Evolutionary conservation across 2,113 vertebrate genomes (phyloP).

Genomic region (Cyprinus carpio): DNA sequence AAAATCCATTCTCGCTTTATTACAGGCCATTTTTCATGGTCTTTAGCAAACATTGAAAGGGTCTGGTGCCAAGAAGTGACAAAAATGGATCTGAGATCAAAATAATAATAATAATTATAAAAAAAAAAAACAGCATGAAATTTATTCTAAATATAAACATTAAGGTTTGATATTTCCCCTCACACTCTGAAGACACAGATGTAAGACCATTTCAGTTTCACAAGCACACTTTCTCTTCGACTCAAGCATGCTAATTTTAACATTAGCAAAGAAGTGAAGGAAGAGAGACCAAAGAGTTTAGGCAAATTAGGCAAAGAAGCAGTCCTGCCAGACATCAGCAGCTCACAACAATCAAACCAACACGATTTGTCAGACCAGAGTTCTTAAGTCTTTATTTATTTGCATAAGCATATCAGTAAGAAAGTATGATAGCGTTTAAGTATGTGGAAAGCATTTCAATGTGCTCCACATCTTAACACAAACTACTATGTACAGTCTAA

Average conservation of each 20-base stretch:
- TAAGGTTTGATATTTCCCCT: background rate
- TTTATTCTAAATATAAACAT: conserved; percentile 20
- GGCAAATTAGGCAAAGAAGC: background rate
- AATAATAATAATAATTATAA: too few species aligned
- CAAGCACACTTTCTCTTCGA: conserved; percentile 18
- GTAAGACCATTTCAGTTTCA: conserved; percentile 39
- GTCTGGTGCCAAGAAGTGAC: background rate
- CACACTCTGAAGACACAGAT: conserved; percentile 27
- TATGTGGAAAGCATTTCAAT: conserved; percentile 7
- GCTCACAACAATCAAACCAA: conserved; percentile 22
- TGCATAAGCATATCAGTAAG: conserved; percentile 49
- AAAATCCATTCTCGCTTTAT: background rate
- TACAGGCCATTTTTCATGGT: background rate
- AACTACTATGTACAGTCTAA: conserved; percentile 64
- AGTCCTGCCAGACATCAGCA: background rate
- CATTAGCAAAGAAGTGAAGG: conserved; percentile 23
- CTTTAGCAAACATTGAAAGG: background rate
- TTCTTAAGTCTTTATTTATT: conserved; percentile 54
- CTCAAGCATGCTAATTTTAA: conserved; percentile 24
- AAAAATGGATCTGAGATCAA: background rate
- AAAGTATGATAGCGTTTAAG: conserved; percentile 37
- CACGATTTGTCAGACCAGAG: background rate
- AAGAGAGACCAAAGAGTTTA: conserved; percentile 13
- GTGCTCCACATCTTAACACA: conserved; percentile 36
- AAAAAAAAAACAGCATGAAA: conserved; percentile 2